phyloP scores from a whole-genome alignment of 2,888 invertebrate genomes.

The Sarcophaga variegata region DNA sequence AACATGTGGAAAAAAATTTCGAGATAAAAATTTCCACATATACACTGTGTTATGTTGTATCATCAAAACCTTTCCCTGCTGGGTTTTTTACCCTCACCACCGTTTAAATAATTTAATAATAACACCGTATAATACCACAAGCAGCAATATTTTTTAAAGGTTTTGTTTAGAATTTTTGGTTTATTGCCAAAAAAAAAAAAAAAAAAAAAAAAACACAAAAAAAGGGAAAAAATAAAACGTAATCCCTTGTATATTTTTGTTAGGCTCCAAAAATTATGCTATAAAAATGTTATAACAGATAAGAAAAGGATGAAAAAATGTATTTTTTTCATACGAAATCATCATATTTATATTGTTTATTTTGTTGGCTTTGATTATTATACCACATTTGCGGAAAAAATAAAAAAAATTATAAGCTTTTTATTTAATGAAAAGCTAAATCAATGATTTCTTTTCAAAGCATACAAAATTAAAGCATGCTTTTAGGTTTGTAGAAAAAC shows the following conservation, averaged over 20 bases:
- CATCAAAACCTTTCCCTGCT: too few species aligned
- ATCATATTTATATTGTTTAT: not conserved
- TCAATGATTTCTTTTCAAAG: not conserved
- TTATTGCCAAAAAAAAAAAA: conserved; percentile 52
- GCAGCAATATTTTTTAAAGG: conserved; percentile 6
- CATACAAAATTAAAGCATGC: not conserved
- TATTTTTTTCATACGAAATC: not conserved
- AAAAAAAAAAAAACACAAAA: conserved; percentile 4
- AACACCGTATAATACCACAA: conserved; percentile 4
- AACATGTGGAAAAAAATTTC: not conserved
- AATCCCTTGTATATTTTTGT: conserved; percentile 5
- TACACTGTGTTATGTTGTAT: not conserved
- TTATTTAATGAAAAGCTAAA: not conserved
- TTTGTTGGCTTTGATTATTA: not conserved
- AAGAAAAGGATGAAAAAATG: not conserved
- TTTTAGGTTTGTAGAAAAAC: not conserved
- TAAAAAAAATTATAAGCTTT: not conserved
- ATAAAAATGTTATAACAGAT: conserved; percentile 50
- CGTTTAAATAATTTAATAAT: not conserved
- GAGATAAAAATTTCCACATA: not conserved
- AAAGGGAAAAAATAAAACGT: not conserved
- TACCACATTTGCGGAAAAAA: not conserved
- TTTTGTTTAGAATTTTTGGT: conserved; percentile 43
- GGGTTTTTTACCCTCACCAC: not conserved
- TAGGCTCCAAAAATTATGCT: conserved; percentile 57